These are phyloP conservation scores for Leptopilina clavipes DNA, from an alignment of 1,140 invertebrate genomes.

Conservation along the genomic window DNA sequence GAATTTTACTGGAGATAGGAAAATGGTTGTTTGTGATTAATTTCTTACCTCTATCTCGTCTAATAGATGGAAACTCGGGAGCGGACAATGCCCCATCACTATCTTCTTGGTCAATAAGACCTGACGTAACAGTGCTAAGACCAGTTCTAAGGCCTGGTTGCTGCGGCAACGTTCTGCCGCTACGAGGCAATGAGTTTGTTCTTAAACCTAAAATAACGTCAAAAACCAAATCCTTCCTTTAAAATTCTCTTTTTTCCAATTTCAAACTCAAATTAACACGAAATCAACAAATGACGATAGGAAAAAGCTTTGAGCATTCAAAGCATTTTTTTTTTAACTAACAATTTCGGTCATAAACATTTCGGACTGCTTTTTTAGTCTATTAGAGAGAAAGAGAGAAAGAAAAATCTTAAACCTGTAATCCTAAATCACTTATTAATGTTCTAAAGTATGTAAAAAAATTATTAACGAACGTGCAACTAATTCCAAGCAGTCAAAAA, in stretches of 20 bases:
- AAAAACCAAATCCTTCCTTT: constrained; percentile 29
- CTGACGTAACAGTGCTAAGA: constrained; percentile 73
- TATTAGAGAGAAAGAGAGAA: background rate
- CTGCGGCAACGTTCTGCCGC: constrained; percentile 71
- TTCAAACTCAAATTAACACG: background rate
- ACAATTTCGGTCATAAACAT: background rate
- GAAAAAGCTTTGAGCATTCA: too few relatives aligned
- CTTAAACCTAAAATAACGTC: constrained; percentile 63
- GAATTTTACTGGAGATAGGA: background rate
- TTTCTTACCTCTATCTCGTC: constrained; percentile 78
- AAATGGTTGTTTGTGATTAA: background rate
- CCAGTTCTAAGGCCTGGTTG: constrained; percentile 70
- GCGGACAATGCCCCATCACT: constrained; percentile 88
- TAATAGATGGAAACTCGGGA: constrained; percentile 84
- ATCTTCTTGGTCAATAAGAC: constrained; percentile 83
- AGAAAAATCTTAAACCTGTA: background rate
- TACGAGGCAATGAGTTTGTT: constrained; percentile 75
- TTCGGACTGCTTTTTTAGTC: constrained; percentile 1
- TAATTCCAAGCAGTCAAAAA: constrained; percentile 7
- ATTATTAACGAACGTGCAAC: background rate
- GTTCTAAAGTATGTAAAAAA: background rate
- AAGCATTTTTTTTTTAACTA: background rate
- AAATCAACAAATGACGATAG: too few relatives aligned
- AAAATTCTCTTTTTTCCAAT: constrained; percentile 11
- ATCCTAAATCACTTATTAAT: background rate